Base-by-base conservation (phyloP, 2,888 invertebrate species). In the Drosophila prolongata region DNA sequence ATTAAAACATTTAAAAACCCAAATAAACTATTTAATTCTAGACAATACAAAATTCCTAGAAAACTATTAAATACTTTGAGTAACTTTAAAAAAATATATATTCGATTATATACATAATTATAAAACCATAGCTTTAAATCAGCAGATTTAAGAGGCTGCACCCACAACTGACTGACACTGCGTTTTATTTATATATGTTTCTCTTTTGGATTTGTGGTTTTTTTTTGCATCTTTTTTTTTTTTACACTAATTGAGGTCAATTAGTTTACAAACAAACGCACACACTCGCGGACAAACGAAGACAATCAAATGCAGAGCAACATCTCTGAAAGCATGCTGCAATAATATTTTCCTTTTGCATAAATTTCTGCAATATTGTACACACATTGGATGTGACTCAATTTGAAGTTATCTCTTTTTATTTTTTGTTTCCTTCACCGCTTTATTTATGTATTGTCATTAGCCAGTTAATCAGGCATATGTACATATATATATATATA, bases 211-310 rank as follows among this genome's bases (percentile, higher is more conserved):
- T 46, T 60, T 58, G 9, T 38, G 38, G 9, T 27, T 14, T 34
- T 46, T 46, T 35, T 13, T 27, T 14, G 46, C 73, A 71, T 67
- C 27, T 44, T 27, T 46, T 71, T 73, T 49, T n/a, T n/a, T 68
- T 59, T 77, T 79, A 79, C 78, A 79, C 82, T 90, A 90, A 90
- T 90, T 90, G 90, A 89, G 90, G 91, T 90, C 90, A 90, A 90
- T 90, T 90, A 90, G 90, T 79, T 90, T 83, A 87, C 72, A 89
- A 77, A 83, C 79, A 52, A 46, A 71, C 34, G 59, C 55, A 65
- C 16, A 59, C 49, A 50, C 38, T 53, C 16, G 44, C 52, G n/a
- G 2, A 11, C 30, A 53, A 44, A 55, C 42, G 52, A 52, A 74
- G 61, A 78, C 73, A 83, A 76, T 67, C 78, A 65, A 76, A 77